phyloP scores from a whole-genome alignment of 2,797 vertebrate genomes.

The Helicolenus hilgendorfi region DNA sequence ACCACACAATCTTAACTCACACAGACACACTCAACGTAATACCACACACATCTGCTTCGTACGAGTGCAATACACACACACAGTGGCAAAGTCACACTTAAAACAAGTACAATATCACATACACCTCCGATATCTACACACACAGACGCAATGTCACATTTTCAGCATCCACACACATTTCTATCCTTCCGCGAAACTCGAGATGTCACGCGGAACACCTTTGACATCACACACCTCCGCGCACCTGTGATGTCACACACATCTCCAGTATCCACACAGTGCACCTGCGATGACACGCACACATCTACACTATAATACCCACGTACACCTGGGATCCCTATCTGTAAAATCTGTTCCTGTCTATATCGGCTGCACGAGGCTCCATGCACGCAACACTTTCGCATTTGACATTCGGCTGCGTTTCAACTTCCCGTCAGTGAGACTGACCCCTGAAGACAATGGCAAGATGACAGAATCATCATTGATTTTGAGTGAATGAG shows the following conservation, averaged over 20 bases:
- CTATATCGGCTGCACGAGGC: neutral
- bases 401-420: neutral
- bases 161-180: neutral
- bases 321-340: neutral
- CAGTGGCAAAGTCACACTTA: neutral
- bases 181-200: neutral
- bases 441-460: neutral
- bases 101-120: conserved; percentile 6
- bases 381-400: neutral
- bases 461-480: neutral
- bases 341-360: neutral
- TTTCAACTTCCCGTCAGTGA: neutral
- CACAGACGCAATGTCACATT: neutral
- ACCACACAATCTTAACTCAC: neutral
- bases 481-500: neutral
- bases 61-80: neutral
- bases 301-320: neutral
- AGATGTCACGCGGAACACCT: neutral
- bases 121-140: neutral
- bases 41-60: neutral
- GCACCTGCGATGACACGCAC: neutral
- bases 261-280: neutral
- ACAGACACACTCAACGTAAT: neutral
- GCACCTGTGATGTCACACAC: neutral
- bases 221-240: neutral